These are phyloP conservation scores for Aleiodes alternator DNA, from an alignment of 2,888 invertebrate species.

Conservation along the genomic window DNA sequence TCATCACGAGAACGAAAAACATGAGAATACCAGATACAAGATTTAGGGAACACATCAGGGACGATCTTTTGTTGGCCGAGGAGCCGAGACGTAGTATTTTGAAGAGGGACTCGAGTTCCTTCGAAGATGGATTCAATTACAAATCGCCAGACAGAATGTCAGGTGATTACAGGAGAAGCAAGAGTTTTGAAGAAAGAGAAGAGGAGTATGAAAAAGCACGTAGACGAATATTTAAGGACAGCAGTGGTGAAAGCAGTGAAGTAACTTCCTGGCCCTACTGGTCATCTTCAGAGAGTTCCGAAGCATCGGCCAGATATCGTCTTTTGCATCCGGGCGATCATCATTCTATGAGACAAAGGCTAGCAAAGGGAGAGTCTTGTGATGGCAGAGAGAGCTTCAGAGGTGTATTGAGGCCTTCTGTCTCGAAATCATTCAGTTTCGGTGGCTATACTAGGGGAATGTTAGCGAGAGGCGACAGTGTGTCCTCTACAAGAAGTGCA, in stretches of 20 bases:
- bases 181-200: constrained; percentile 94
- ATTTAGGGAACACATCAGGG: constrained; percentile 84
- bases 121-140: constrained; percentile 70
- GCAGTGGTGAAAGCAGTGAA: constrained; percentile 69
- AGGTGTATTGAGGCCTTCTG: constrained; percentile 76
- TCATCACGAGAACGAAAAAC: constrained; percentile 87
- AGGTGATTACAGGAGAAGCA: constrained; percentile 83
- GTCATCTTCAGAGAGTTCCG: constrained; percentile 72
- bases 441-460: constrained; percentile 85
- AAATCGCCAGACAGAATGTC: constrained; percentile 80
- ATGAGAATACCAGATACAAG: constrained; percentile 83
- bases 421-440: constrained; percentile 92
- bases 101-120: constrained; percentile 88
- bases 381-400: constrained; percentile 75
- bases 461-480: constrained; percentile 80
- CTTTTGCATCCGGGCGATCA: constrained; percentile 70
- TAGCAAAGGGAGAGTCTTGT: constrained; percentile 77
- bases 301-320: constrained; percentile 68
- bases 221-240: constrained; percentile 87
- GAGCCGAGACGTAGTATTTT: constrained; percentile 87
- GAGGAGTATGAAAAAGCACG: constrained; percentile 91
- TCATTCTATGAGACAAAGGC: constrained; percentile 71
- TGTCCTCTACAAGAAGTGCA: constrained; percentile 81
- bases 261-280: constrained; percentile 72
- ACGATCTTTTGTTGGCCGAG: constrained; percentile 80